These are phyloP conservation scores for Lycophotia porphyrea DNA, from an alignment of 2,888 invertebrate genomes.

Conservation along the genomic window DNA sequence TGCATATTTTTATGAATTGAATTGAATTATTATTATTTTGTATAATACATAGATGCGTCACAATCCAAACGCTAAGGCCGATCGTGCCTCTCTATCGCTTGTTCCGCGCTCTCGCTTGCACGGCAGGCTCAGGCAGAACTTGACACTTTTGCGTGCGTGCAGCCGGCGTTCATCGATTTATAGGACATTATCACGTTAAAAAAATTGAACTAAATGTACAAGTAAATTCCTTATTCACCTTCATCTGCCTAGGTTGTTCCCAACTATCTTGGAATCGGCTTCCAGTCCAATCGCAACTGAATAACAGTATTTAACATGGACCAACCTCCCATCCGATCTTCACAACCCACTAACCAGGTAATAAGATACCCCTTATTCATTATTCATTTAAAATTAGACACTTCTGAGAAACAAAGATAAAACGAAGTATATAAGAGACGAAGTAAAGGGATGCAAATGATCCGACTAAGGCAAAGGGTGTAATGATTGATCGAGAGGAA, in stretches of 20 bases:
- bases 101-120: no score
- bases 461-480: conserved; percentile 30
- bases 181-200: no score
- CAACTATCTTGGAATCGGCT: background rate
- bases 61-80: no score
- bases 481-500: conserved; percentile 52
- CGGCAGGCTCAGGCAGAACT: no score
- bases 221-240: background rate
- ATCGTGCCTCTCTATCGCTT: no score
- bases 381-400: background rate
- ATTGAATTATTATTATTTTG: no score
- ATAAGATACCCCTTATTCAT: background rate
- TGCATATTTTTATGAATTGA: no score
- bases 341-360: background rate
- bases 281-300: background rate
- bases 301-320: background rate
- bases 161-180: no score
- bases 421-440: conserved; percentile 1
- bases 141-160: no score
- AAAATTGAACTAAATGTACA: no score
- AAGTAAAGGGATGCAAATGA: conserved; percentile 38
- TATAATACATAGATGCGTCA: no score
- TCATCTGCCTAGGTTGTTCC: background rate
- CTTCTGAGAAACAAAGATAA: background rate
- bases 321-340: background rate